These are phyloP conservation scores for Mandrillus leucophaeus DNA, from an alignment of 2,113 vertebrate species.

Conservation along the genomic window DNA sequence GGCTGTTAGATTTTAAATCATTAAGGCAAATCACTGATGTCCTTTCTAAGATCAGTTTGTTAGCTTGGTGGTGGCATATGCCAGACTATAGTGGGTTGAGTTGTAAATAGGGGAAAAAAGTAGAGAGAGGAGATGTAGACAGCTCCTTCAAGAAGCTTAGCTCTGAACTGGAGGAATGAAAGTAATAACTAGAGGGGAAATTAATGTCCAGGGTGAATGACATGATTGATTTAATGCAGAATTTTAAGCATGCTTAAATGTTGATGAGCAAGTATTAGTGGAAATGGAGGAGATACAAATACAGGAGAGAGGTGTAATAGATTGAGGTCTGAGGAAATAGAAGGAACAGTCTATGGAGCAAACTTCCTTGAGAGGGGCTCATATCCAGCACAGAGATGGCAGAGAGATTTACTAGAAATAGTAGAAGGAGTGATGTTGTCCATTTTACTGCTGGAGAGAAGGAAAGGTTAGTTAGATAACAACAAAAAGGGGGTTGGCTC, in stretches of 20 bases:
- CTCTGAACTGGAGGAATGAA: conserved; percentile 14
- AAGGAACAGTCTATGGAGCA: not conserved
- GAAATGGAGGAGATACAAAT: not conserved
- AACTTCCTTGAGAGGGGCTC: not conserved
- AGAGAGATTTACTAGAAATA: not conserved
- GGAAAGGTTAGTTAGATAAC: not conserved
- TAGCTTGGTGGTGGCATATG: not conserved
- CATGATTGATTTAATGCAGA: conserved; percentile 12
- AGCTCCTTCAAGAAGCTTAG: not conserved
- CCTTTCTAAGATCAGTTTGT: not conserved
- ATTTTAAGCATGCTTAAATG: conserved; percentile 25
- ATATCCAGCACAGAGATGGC: not conserved
- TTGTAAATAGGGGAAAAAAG: not conserved
- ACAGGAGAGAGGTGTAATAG: not conserved
- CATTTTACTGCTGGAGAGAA: not conserved
- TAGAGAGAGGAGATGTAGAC: not conserved
- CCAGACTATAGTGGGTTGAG: not conserved
- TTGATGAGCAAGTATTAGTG: not conserved
- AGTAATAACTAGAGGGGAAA: not conserved
- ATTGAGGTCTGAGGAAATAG: conserved; percentile 11
- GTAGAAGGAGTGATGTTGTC: not conserved
- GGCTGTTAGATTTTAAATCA: not conserved
- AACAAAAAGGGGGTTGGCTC: not conserved
- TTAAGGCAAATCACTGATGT: not conserved
- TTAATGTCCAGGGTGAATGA: conserved; percentile 8